Percentiles rank a stretch among this genome's conserved stretches.
Evolutionary conservation across 2,797 vertebrate species (phyloP).

Genomic region (Eutrigla gurnardus): DNA sequence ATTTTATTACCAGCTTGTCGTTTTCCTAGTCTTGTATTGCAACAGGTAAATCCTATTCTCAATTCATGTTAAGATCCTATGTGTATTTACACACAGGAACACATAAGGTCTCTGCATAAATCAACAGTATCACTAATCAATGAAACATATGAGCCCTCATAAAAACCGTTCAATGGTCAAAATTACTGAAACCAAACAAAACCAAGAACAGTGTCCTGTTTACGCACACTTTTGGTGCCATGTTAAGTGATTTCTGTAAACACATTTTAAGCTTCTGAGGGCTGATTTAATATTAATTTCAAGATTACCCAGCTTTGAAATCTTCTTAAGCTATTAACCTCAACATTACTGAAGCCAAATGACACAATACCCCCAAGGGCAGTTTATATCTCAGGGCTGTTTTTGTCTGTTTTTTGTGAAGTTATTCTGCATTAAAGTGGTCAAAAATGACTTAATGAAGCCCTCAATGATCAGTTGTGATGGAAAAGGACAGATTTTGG

Average conservation of each 20-base stretch:
- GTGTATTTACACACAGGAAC: background rate
- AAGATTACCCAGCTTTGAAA: background rate
- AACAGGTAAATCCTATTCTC: background rate
- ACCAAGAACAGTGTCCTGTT: background rate
- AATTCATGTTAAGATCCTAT: background rate
- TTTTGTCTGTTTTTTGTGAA: background rate
- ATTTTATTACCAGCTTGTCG: background rate
- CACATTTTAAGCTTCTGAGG: background rate
- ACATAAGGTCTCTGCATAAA: background rate
- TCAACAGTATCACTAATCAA: background rate
- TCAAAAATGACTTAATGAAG: background rate
- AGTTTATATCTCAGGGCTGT: background rate
- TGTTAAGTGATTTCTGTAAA: background rate
- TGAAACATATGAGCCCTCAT: background rate
- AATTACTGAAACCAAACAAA: background rate
- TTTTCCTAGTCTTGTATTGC: background rate
- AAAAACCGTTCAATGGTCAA: background rate
- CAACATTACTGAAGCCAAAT: background rate
- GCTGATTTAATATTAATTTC: background rate
- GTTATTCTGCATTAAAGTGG: constrained; percentile 16
- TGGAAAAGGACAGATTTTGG: background rate
- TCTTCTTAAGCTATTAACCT: background rate
- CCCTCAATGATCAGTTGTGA: background rate
- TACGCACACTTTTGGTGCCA: background rate
- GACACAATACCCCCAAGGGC: background rate